Conservation (phyloP, 2,797 vertebrate genomes). For the Thamnophis elegans region DNA sequence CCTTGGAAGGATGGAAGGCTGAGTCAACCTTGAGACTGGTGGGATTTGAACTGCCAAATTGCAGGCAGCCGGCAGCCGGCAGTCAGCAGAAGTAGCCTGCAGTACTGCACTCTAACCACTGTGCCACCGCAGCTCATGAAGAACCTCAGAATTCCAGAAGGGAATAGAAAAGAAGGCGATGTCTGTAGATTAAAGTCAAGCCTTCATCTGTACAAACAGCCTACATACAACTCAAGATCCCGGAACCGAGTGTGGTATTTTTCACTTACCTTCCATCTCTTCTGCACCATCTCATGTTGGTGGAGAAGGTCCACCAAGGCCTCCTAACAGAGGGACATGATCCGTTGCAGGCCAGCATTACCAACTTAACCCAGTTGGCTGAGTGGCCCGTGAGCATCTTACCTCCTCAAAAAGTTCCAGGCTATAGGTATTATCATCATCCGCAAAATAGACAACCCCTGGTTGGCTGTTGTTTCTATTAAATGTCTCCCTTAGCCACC, state of each 20-base stretch:
- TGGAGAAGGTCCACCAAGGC: not conserved
- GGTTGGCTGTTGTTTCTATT: constrained; percentile 87
- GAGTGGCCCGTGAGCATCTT: constrained; percentile 8
- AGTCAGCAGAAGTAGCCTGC: too few relatives aligned
- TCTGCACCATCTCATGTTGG: not conserved
- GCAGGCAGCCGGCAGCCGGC: too few relatives aligned
- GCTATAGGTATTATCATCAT: constrained; percentile 97
- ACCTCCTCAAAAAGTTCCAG: constrained; percentile 98
- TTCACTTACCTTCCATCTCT: not conserved
- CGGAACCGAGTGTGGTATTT: not conserved
- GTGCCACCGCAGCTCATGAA: too few relatives aligned
- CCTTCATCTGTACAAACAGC: not conserved
- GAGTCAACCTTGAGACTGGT: too few relatives aligned
- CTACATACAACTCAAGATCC: not conserved
- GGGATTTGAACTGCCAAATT: too few relatives aligned
- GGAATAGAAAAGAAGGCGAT: too few relatives aligned
- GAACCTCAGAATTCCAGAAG: too few relatives aligned
- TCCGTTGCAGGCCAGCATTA: accelerated
- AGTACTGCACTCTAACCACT: too few relatives aligned
- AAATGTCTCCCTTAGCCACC: constrained; percentile 95
- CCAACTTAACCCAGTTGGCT: not conserved
- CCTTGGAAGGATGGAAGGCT: too few relatives aligned
- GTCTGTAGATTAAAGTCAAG: not conserved
- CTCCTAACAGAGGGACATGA: not conserved
- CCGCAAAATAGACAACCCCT: constrained; percentile 92